These are phyloP conservation scores for Leptopilina boulardi DNA, from an alignment of 1,140 invertebrate genomes.

Conservation along the genomic window DNA sequence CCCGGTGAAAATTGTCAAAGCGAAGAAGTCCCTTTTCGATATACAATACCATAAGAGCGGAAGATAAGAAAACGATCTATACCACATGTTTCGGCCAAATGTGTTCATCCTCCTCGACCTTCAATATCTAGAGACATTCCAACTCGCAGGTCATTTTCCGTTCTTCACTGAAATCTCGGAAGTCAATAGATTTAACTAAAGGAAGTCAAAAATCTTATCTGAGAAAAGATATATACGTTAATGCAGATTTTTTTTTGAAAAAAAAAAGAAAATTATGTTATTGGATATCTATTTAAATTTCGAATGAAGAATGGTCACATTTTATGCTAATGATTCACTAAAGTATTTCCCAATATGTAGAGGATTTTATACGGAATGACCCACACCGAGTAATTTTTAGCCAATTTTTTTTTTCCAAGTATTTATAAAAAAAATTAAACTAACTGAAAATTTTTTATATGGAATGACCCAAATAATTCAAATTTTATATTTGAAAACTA, in stretches of 20 bases:
- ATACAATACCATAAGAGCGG: neutral
- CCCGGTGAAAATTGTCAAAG: slow-evolving; percentile 23
- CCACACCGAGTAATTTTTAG: neutral
- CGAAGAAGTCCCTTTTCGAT: neutral
- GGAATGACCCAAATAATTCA: too few species aligned
- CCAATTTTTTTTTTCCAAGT: neutral
- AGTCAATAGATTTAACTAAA: neutral
- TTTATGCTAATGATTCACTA: slow-evolving; percentile 3
- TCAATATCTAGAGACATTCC: slow-evolving; percentile 1
- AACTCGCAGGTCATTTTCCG: neutral
- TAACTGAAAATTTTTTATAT: too few species aligned
- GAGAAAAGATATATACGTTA: neutral
- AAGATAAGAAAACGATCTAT: slow-evolving; percentile 24
- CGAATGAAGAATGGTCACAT: neutral
- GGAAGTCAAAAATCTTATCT: slow-evolving; percentile 1
- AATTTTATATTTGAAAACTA: too few species aligned
- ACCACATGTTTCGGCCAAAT: slow-evolving; percentile 22
- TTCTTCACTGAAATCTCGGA: neutral
- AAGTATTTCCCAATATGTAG: neutral
- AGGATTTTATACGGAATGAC: neutral
- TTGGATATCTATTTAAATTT: neutral
- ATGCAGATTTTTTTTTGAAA: neutral
- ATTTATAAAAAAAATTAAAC: too few species aligned
- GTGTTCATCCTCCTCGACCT: slow-evolving; percentile 9
- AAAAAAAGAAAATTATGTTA: neutral